Percentiles rank a stretch among this genome's conserved stretches.
phyloP scores from a whole-genome alignment of 2,888 invertebrate genomes.

The Lasioglossum malachurum region DNA sequence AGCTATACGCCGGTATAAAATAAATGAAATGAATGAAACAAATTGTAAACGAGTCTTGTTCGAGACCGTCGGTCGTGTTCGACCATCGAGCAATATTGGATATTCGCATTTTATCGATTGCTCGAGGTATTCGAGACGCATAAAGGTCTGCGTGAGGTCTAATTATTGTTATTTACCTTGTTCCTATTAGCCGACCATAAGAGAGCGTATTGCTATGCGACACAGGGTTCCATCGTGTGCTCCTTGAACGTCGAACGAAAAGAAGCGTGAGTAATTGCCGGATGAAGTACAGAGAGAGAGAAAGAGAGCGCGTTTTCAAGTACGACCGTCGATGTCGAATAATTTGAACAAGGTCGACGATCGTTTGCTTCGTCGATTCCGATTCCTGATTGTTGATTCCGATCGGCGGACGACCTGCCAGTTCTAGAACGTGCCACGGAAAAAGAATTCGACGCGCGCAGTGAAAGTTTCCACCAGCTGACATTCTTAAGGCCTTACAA shows the following conservation, averaged over 20 bases:
- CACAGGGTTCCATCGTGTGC: neutral
- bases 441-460: slow-evolving; percentile 20
- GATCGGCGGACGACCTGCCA: slow-evolving; percentile 7
- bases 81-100: neutral
- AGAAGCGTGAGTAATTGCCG: slow-evolving; percentile 21
- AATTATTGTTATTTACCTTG: slow-evolving; percentile 15
- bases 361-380: slow-evolving; percentile 9
- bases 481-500: neutral
- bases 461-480: slow-evolving; percentile 27
- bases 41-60: neutral
- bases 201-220: slow-evolving; percentile 17
- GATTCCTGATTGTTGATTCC: slow-evolving; percentile 1
- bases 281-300: neutral
- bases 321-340: slow-evolving; percentile 35
- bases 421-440: neutral
- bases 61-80: neutral
- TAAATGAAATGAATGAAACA: neutral
- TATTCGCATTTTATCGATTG: neutral
- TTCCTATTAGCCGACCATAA: neutral
- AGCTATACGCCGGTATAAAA: neutral
- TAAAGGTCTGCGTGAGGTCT: neutral
- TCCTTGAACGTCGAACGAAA: slow-evolving; percentile 25
- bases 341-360: slow-evolving; percentile 48
- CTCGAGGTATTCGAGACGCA: neutral
- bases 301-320: slow-evolving; percentile 27